A percentile compares a stretch with the other conserved stretches of the same genome.
Evolutionary conservation across 2,797 vertebrate species (phyloP).

Genomic region (Melanotaenia boesemani): DNA sequence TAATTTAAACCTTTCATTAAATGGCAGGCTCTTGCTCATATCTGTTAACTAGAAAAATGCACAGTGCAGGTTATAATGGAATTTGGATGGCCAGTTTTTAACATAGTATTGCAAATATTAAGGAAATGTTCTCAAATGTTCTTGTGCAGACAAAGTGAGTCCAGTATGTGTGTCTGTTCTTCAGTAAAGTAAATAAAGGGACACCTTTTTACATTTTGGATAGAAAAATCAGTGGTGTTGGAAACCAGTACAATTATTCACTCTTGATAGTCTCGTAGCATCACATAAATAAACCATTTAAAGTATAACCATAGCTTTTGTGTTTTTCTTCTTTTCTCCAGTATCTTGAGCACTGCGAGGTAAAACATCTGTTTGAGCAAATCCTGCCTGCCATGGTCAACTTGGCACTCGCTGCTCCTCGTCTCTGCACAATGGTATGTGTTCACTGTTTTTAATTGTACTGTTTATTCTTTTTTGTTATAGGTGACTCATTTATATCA

Average conservation of each 20-base stretch:
- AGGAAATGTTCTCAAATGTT: neutral
- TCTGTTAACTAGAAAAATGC: no score
- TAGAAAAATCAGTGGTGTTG: constrained; percentile 3
- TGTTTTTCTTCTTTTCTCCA: constrained; percentile 63
- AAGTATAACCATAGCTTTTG: constrained; percentile 28
- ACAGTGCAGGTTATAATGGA: neutral
- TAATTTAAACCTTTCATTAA: neutral
- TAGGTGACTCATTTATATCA: neutral
- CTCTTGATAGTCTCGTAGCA: constrained; percentile 28
- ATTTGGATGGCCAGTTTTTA: neutral
- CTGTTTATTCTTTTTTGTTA: neutral
- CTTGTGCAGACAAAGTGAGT: no score
- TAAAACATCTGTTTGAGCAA: constrained; percentile 86
- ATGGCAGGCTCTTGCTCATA: no score
- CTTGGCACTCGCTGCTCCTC: constrained; percentile 87
- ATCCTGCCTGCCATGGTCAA: constrained; percentile 91
- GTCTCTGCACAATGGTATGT: constrained; percentile 91
- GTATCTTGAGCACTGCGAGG: constrained; percentile 88
- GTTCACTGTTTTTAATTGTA: neutral
- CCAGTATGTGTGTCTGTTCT: neutral
- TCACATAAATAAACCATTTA: constrained; percentile 41
- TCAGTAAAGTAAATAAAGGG: neutral
- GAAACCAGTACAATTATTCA: constrained; percentile 31
- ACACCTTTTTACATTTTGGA: neutral
- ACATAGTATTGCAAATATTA: neutral